Evolutionary conservation across 2,888 invertebrate genomes (phyloP).

Genomic region (Mesorhabditis belari): DNA sequence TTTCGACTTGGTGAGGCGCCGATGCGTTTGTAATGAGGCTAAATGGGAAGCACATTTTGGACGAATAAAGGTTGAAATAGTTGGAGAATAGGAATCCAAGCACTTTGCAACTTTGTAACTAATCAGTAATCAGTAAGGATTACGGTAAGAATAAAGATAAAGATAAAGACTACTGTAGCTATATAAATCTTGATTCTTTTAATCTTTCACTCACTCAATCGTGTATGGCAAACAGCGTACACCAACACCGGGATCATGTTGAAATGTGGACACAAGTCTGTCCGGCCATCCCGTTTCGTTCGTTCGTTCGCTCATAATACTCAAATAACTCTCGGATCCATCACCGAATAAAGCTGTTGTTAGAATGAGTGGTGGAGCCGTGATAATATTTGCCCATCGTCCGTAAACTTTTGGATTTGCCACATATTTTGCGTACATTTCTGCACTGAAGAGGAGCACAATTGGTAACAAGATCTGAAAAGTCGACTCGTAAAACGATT

Average conservation of each 20-base stretch:
- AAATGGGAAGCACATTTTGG: too few species aligned
- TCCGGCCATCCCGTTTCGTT: not conserved
- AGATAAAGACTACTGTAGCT: too few species aligned
- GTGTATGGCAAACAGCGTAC: not conserved
- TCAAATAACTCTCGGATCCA: slow-evolving; percentile 26
- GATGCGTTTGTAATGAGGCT: too few species aligned
- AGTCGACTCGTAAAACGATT: too few species aligned
- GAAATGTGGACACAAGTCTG: not conserved
- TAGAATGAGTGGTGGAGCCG: slow-evolving; percentile 26
- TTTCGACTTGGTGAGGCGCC: too few species aligned
- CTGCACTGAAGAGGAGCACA: slow-evolving; percentile 29
- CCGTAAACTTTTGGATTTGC: not conserved
- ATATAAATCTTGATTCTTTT: too few species aligned
- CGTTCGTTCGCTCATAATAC: not conserved
- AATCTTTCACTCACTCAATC: not conserved
- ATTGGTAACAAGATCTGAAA: slow-evolving; percentile 33
- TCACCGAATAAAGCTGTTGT: slow-evolving; percentile 32
- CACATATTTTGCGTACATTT: slow-evolving; percentile 30
- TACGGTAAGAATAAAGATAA: too few species aligned
- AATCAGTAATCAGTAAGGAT: too few species aligned
- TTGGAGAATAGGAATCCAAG: too few species aligned
- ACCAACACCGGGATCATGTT: not conserved
- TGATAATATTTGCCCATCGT: slow-evolving; percentile 10
- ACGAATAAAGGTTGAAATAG: too few species aligned
- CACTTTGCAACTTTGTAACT: too few species aligned